Base-by-base conservation (phyloP, 1,140 invertebrate species). In the Contarinia nasturtii region DNA sequence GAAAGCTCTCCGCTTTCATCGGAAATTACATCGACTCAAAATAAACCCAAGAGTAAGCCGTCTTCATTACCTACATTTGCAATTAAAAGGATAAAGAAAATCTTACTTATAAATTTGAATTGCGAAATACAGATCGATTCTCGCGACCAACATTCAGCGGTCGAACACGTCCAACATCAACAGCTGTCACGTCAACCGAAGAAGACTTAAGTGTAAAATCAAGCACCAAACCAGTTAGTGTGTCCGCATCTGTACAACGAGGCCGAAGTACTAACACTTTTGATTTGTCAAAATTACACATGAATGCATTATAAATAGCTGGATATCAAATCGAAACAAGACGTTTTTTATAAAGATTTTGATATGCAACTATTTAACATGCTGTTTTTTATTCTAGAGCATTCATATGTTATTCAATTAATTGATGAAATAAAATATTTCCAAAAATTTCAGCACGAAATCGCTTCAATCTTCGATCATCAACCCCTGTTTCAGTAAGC, bases 211-310 rank as follows among this genome's bases (percentile, higher is more conserved):
- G 52, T 1, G 53, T 55, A 15, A 63, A 61, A 48, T 68, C 70
- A 51, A 64, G 67, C 45, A 57, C 59, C 10, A 70, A 69, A 52
- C 64, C 65, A 17, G 58, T 62, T 5, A n/a, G n/a, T n/a, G n/a
- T 56, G 50, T 50, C 54, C 50, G 2, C 45, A 33, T 51, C 52
- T n/a, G 58, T 59, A 17, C 52, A 48, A 33, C 57, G 59, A 33
- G 57, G 57, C 48, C 54, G 57, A 57, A 61, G 60, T 63, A 46
- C 59, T 56, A 51, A 41, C 7, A 17, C 19, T 19, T 44, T 12
- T 33, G 40, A 38, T 48, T 15, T 27, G 15, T 34, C 20, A 33
- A 40, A 38, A 47, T 14, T 41, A n/a, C 15, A 18, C 7, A 41
- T 41, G 7, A 41, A 15, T 10, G 18, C 15, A 19, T 7, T 48